phyloP scores from a whole-genome alignment of 2,888 invertebrate genomes.

The Nemotelus nigrinus region DNA sequence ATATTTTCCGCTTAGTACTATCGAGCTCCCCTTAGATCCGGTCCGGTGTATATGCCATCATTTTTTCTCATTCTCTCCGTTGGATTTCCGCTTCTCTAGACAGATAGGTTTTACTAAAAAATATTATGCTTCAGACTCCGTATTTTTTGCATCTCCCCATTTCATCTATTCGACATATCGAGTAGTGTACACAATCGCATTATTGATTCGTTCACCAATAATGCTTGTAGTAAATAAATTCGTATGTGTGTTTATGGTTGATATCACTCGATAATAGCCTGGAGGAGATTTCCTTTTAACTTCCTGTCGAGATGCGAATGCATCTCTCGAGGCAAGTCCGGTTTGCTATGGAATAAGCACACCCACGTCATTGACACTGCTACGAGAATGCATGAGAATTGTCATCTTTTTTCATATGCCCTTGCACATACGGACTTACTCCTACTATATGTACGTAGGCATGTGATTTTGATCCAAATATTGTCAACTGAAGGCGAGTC shows the following conservation, averaged over 20 bases:
- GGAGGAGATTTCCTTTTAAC: constrained; percentile 13
- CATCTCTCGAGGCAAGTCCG: neutral
- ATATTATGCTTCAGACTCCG: neutral
- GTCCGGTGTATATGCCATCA: neutral
- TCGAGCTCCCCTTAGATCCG: neutral
- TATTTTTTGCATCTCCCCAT: neutral
- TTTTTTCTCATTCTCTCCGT: neutral
- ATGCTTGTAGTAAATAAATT: constrained; percentile 38
- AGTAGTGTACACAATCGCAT: neutral
- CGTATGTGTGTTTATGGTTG: constrained; percentile 37
- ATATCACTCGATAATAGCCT: constrained; percentile 34
- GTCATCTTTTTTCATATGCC: too few species aligned
- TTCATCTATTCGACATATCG: too few species aligned
- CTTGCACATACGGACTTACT: too few species aligned
- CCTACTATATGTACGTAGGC: neutral
- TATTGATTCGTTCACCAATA: constrained; percentile 25
- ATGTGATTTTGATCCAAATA: neutral
- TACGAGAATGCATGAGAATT: neutral
- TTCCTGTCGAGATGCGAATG: constrained; percentile 20
- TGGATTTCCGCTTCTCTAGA: neutral
- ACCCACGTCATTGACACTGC: constrained; percentile 19
- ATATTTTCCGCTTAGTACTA: neutral
- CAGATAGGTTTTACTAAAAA: neutral
- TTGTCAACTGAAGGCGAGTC: neutral
- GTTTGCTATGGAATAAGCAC: constrained; percentile 3